These are phyloP conservation scores for Prostheceraeus crozeri DNA, from an alignment of 2,888 invertebrate species.

Conservation along the genomic window DNA sequence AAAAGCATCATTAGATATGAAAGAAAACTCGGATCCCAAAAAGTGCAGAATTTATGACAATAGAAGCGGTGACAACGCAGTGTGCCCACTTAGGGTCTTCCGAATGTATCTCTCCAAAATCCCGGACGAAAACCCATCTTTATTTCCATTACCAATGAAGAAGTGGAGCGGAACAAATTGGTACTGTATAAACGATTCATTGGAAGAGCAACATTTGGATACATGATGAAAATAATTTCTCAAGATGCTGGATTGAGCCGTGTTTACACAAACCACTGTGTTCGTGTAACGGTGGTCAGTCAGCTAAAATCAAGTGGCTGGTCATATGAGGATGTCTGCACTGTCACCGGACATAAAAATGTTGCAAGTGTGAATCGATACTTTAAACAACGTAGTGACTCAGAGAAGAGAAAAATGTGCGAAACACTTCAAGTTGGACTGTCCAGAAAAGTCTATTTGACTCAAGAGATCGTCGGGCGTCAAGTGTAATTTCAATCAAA, in stretches of 20 bases:
- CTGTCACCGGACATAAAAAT: constrained; percentile 14
- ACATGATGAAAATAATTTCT: constrained; percentile 26
- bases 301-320: constrained; percentile 8
- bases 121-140: constrained; percentile 8
- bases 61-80: too few species aligned
- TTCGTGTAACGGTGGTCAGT: constrained; percentile 28
- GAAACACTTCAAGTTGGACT: constrained; percentile 20
- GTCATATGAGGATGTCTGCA: constrained; percentile 6
- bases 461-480: too few species aligned
- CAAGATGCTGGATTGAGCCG: background rate
- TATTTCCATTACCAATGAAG: constrained; percentile 23
- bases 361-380: constrained; percentile 26
- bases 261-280: constrained; percentile 21
- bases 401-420: constrained; percentile 29
- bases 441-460: constrained; percentile 13
- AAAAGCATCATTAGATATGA: constrained; percentile 27
- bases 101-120: constrained; percentile 4
- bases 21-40: constrained; percentile 25
- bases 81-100: too few species aligned
- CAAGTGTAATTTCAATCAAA: too few species aligned
- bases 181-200: constrained; percentile 24
- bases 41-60: constrained; percentile 19
- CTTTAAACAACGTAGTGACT: constrained; percentile 1
- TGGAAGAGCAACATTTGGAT: constrained; percentile 21
- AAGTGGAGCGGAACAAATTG: constrained; percentile 24